Percentiles rank a stretch among this genome's conserved stretches.
Conservation (phyloP, 2,113 vertebrate genomes). For the Poeciliopsis occidentalis region DNA sequence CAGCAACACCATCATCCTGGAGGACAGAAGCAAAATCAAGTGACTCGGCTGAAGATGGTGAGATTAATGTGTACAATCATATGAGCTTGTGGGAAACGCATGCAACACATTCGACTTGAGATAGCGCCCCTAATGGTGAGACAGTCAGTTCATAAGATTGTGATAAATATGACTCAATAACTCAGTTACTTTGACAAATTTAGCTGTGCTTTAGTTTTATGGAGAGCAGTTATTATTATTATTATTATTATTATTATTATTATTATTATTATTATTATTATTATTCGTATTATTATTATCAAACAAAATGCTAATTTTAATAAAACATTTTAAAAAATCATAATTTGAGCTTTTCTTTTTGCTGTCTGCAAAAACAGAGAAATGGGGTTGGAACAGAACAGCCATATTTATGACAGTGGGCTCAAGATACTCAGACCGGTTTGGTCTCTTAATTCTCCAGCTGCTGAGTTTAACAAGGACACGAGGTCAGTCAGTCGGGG, state of each 20-base stretch:
- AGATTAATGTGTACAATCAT: slow-evolving; percentile 57
- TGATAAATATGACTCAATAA: not conserved
- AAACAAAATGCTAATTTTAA: not conserved
- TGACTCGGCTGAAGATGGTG: slow-evolving; percentile 32
- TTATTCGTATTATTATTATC: no score
- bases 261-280: no score
- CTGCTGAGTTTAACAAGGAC: not conserved
- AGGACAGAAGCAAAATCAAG: slow-evolving; percentile 38
- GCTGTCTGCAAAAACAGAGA: not conserved
- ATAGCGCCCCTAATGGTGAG: not conserved
- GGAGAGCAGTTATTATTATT: not conserved
- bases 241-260: no score
- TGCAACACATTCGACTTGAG: slow-evolving; percentile 6
- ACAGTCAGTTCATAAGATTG: not conserved
- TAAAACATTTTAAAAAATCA: not conserved
- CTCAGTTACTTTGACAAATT: not conserved
- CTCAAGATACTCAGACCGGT: no score
- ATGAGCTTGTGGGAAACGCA: slow-evolving; percentile 20
- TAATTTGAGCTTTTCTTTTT: not conserved
- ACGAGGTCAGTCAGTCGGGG: no score
- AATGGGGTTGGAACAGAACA: not conserved
- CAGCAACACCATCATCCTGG: slow-evolving; percentile 52
- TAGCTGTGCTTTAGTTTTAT: not conserved
- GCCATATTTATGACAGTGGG: not conserved
- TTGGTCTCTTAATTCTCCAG: not conserved